Evolutionary conservation across 1,140 invertebrate species (phyloP), one percentile per base, ranked within the genome.

Genomic region (Musca domestica): DNA sequence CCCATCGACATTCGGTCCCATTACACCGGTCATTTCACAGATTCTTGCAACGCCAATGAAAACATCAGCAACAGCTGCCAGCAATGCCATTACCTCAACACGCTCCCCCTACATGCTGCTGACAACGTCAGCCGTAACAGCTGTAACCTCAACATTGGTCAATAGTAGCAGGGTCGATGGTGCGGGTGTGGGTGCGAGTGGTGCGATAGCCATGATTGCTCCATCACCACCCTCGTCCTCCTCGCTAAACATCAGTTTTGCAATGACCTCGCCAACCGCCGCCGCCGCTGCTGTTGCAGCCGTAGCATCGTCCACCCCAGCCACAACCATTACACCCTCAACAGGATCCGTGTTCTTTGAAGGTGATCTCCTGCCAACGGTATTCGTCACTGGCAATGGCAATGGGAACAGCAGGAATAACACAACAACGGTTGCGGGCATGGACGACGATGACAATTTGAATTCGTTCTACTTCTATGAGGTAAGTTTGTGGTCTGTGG

Each of bases 401-500:
- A 61, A 17, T 20, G 34, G 22, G 1, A 19, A 34, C 19, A 61
- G 34, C 34, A 19, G 27, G 9, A 61, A 61, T 41, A 34, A 17
- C 17, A 61, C 25, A 34, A 41, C 56, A 17, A 30, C 27, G 9
- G 56, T 27, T 12, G 7, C 52, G 9, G 52, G 52, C 5, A 23
- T 34, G 15, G 65, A 48, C 12, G 34, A 14, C n/a, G 56, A 58
- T 46, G 69, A 67, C 15, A 66, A 70, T 64, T 52, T 70, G 25
- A 70, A 70, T 67, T 66, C 65, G 15, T 70, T 70, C 64, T 70
- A 70, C 64, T 70, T 70, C 46, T 70, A 70, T 64, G 65, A 70
- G 69, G 69, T 70, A 56, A 69, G 64, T 48, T 41, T 41, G 4
- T 41, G n/a, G n/a, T n/a, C n/a, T n/a, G 34, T 12, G 34, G 4